Base-by-base conservation (phyloP, 1,140 invertebrate species). In the Pseudomyrmex gracilis region DNA sequence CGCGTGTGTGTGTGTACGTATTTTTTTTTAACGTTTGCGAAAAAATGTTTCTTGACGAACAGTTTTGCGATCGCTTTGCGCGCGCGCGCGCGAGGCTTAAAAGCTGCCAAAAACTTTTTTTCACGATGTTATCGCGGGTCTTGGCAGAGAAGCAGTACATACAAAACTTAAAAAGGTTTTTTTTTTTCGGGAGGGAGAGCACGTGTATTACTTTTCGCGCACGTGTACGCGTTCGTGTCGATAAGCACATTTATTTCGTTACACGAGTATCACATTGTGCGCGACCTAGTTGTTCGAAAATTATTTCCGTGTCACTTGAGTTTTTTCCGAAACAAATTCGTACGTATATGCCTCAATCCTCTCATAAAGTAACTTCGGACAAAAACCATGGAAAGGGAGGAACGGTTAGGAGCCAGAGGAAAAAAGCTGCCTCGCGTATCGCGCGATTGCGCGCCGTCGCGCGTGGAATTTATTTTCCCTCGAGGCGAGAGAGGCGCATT, bases 401-500 rank as follows among this genome's bases (percentile, higher is more conserved):
- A 24, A 55, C 34, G 17, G 34, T 17, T 2, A n/a, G 53, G 1
- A 13, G n/a, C 13, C 66, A 34, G 51, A n/a, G 63, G 45, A 10
- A 55, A 77, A 77, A 53, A 66, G 7, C 49, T 1, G 20, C 45
- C n/a, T n/a, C n/a, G n/a, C n/a, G n/a, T n/a, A n/a, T n/a, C 34
- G 34, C 34, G 47, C 74, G 22, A 68, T 55, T 17, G 12, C 20
- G 12, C 34, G 13, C 8, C 71, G 13, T 60, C 34, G n/a, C 8
- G 53, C 51, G 20, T 34, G 34, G 12, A 51, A 78, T 78, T 78
- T 68, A 68, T 78, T 77, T 49, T 55, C 47, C 34, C 15, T 8
- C 20, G 17, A 7, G 60, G 60, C 34, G 34, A 34, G 34, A 34
- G 34, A 34, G 0, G 34, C 34, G 7, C 34, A 76, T 66, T 51